A percentile compares a stretch with the other conserved stretches of the same genome.
phyloP scores from a whole-genome alignment of 1,140 invertebrate genomes.

The Musca domestica region DNA sequence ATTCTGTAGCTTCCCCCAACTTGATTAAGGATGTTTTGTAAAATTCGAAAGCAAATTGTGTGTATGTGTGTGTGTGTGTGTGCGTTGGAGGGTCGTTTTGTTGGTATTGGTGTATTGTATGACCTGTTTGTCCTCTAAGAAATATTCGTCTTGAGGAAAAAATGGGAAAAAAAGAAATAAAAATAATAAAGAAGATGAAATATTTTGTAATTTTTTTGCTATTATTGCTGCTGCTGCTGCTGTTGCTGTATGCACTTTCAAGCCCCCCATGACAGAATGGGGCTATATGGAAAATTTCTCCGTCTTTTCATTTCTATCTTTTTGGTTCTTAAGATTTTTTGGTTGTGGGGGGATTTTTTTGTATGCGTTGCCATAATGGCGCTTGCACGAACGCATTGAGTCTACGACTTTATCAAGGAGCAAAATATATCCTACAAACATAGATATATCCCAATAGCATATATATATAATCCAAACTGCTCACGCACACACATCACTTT shows the following conservation, averaged over 20 bases:
- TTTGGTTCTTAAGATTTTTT: background rate
- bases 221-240: too few species aligned
- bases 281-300: background rate
- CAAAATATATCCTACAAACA: too few species aligned
- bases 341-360: background rate
- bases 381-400: background rate
- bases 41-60: background rate
- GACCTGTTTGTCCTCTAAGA: conserved; percentile 17
- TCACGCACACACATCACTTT: too few species aligned
- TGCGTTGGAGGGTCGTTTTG: too few species aligned
- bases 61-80: too few species aligned
- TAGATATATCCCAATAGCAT: too few species aligned
- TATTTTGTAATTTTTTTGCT: conserved; percentile 11
- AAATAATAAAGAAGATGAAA: conserved; percentile 6
- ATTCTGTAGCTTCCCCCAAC: conserved; percentile 3
- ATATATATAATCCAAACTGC: too few species aligned
- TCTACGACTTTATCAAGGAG: too few species aligned
- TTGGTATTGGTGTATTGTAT: background rate
- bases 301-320: background rate
- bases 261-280: conserved; percentile 12
- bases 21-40: conserved; percentile 12
- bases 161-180: background rate
- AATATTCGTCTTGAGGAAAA: background rate
- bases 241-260: background rate
- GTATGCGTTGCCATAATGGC: conserved; percentile 21